Evolutionary conservation across 2,797 vertebrate species (phyloP), one percentile per base, ranked within the genome.

Genomic region (Pangasius mekongensis): DNA sequence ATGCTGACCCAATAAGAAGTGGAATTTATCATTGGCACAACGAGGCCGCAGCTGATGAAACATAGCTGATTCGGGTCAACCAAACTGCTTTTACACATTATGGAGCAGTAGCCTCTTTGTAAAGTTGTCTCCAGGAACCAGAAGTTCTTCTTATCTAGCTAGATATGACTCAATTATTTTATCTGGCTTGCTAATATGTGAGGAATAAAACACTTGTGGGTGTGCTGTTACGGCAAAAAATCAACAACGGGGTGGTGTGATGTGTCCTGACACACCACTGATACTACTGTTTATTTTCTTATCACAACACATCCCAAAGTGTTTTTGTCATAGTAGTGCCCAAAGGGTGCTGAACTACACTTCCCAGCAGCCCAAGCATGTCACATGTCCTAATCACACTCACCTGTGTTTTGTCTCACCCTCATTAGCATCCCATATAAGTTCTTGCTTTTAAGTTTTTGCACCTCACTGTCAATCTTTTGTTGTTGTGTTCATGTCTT

Each of bases 11-110:
- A 86, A 87, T 90, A 87, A 89, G 27, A 73, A 81, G 47, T 56
- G 52, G 80, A 67, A 86, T 91, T 92, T 91, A 89, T 91, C 91
- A 91, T 73, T 87, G 24, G 88, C 85, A 91, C 89, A 91, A 91
- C 87, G 83, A 91, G 90, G 91, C 89, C 90, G 89, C 64, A 85
- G 71, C 77, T 89, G 89, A 87, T 62, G 80, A 87, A 88, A 88
- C 78, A 56, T 39, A 24, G 36, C 85, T 67, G 82, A 85, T 86
- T 73, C 8, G n/a, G 77, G 39, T 58, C 54, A 81, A 81, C 30
- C 30, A 81, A 20, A 39, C 43, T 76, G 24, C 47, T 52, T 49
- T 52, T n/a, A 11, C 76, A 82, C 80, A 60, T 39, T 27, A 39
- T 82, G 36, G 22, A 62, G 33, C 33, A 43, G 33, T 39, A 82